These are phyloP conservation scores for Caenorhabditis elegans DNA, from an alignment of 1,140 invertebrate genomes.

Conservation along the genomic window DNA sequence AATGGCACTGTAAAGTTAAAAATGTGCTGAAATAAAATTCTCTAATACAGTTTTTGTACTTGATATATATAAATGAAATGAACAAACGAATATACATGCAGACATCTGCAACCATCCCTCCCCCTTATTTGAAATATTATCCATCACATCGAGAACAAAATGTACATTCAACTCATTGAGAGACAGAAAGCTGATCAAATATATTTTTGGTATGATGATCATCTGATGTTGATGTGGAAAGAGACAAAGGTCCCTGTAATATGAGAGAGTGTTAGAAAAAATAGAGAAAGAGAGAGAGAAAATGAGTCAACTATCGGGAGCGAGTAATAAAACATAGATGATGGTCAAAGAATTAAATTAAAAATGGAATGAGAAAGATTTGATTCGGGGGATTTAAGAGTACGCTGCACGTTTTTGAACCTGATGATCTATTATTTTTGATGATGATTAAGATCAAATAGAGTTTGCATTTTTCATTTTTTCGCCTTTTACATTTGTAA, in stretches of 20 bases:
- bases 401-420: not conserved
- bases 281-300: not conserved
- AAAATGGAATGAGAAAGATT: not conserved
- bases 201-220: constrained; percentile 19
- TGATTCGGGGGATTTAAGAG: not conserved
- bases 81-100: constrained; percentile 18
- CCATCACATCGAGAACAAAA: constrained; percentile 12
- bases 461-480: too few relatives aligned
- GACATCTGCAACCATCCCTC: not conserved
- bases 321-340: not conserved
- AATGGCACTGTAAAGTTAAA: not conserved
- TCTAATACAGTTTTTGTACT: not conserved
- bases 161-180: not conserved
- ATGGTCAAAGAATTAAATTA: not conserved
- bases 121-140: not conserved
- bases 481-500: too few relatives aligned
- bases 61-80: constrained; percentile 2
- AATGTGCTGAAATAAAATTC: not conserved
- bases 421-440: not conserved
- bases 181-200: not conserved
- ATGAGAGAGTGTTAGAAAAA: not conserved
- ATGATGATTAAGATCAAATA: not conserved
- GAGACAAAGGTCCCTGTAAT: not conserved
- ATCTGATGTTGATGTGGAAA: constrained; percentile 14
- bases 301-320: not conserved